Evolutionary conservation across 1,140 invertebrate species (phyloP).

Genomic region (Galleria mellonella): DNA sequence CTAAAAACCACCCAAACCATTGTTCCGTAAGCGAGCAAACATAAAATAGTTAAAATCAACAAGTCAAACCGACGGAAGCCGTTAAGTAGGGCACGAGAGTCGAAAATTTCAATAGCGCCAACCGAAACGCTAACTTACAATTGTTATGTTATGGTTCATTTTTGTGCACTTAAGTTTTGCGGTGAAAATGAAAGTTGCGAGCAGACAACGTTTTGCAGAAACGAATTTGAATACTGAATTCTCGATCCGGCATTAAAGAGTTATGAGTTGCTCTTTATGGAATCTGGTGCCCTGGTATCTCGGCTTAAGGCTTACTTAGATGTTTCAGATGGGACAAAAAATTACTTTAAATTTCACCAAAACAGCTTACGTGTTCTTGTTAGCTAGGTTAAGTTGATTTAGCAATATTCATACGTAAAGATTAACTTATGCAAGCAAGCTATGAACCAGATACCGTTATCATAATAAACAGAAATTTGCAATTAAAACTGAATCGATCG

Average conservation of each 20-base stretch:
- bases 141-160: constrained; percentile 11
- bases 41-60: constrained; percentile 61
- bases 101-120: constrained; percentile 45
- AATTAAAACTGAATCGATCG: no score
- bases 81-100: constrained; percentile 51
- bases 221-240: constrained; percentile 63
- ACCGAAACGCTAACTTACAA: constrained; percentile 20
- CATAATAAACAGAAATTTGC: no score
- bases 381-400: no score
- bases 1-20: constrained; percentile 18
- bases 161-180: constrained; percentile 1
- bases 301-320: no score
- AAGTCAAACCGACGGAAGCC: constrained; percentile 49
- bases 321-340: not conserved
- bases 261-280: constrained; percentile 8
- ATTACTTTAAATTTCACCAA: no score
- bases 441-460: no score
- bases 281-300: constrained; percentile 1
- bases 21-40: constrained; percentile 38
- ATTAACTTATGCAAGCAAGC: no score
- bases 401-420: no score
- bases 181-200: constrained; percentile 65
- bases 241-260: constrained; percentile 32
- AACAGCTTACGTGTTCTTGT: no score
- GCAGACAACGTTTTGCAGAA: constrained; percentile 52